Conservation (phyloP, 2,797 vertebrate species). For the Coendou prehensilis region DNA sequence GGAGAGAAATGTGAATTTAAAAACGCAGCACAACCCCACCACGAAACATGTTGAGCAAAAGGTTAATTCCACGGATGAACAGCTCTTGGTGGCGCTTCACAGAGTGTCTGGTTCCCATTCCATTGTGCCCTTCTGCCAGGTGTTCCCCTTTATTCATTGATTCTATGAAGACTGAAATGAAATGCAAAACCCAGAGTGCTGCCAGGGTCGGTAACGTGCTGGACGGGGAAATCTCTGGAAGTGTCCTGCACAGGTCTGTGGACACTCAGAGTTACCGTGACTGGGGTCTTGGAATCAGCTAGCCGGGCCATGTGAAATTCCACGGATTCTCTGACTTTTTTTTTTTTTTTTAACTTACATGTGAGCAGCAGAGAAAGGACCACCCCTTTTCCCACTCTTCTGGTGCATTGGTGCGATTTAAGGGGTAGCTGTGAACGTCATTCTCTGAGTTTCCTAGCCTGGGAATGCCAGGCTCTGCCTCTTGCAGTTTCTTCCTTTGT, state of each 20-base stretch:
- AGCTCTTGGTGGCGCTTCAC: slow-evolving; percentile 63
- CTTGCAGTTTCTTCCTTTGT: not conserved
- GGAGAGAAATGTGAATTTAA: slow-evolving; percentile 41
- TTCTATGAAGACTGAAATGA: slow-evolving; percentile 47
- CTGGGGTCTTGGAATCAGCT: not conserved
- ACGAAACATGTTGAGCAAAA: slow-evolving; percentile 68
- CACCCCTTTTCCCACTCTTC: not conserved
- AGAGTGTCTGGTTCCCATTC: slow-evolving; percentile 67
- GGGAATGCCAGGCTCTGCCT: not conserved
- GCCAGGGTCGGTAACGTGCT: not conserved
- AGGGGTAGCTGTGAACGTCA: not conserved
- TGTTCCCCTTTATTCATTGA: not conserved
- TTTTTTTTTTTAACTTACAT: not conserved
- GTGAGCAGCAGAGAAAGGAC: not conserved
- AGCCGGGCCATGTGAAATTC: accelerated
- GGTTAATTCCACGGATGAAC: slow-evolving; percentile 80
- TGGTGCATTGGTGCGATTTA: not conserved
- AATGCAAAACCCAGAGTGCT: slow-evolving; percentile 25
- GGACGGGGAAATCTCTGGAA: not conserved
- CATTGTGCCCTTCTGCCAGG: slow-evolving; percentile 51
- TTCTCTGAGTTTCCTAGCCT: not conserved
- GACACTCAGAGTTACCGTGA: not conserved
- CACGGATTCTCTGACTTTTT: not conserved
- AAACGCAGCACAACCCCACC: not conserved
- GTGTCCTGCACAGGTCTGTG: accelerated